These are phyloP conservation scores for Hystrix cristata DNA, from an alignment of 2,113 vertebrate species.

Conservation along the genomic window DNA sequence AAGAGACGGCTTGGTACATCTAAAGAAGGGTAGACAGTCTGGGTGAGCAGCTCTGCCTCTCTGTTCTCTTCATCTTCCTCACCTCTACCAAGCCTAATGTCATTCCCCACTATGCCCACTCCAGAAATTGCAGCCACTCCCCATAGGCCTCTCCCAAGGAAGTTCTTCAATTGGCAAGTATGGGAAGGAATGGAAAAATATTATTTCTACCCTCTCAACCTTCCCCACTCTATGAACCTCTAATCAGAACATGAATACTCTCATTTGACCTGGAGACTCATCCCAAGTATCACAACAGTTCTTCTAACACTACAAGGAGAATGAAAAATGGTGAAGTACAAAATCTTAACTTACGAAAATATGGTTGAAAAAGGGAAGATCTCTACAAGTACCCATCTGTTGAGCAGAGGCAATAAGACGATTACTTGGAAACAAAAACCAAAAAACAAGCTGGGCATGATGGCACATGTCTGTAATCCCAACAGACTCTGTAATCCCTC, in stretches of 20 bases:
- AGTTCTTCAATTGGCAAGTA: not conserved
- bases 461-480: not conserved
- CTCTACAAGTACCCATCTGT: slow-evolving; percentile 26
- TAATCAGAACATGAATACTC: not conserved
- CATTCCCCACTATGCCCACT: not conserved
- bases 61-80: not conserved
- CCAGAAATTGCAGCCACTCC: not conserved
- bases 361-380: slow-evolving; percentile 53
- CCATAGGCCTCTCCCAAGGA: slow-evolving; percentile 28
- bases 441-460: not conserved
- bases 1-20: not conserved
- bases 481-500: not conserved
- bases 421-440: not conserved
- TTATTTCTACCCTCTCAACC: slow-evolving; percentile 3
- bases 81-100: not conserved
- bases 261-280: not conserved
- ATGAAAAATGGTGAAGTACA: not conserved
- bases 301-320: not conserved
- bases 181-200: slow-evolving; percentile 61
- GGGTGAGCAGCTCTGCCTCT: not conserved
- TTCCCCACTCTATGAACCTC: not conserved
- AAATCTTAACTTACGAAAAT: not conserved
- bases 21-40: not conserved
- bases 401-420: slow-evolving; percentile 31
- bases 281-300: not conserved